Base-by-base conservation (phyloP, 2,888 invertebrate species). In the Cerastis rubricosa region DNA sequence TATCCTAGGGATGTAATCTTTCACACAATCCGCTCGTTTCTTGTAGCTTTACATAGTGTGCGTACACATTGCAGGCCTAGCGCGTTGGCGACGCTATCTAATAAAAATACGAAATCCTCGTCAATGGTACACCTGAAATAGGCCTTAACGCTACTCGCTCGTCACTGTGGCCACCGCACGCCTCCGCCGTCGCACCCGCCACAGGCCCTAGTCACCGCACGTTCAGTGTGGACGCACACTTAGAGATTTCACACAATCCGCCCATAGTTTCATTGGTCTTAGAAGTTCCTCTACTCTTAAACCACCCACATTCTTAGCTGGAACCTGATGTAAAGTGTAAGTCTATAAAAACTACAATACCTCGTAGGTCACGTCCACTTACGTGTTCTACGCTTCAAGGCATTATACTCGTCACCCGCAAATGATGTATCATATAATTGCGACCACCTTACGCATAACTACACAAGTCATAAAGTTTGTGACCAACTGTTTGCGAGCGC, bases 381-480 rank as follows among this genome's bases (percentile, higher is more conserved):
- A 29, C 71, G 43, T n/a, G 71, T 8, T 45, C 17, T 45, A 47
- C n/a, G n/a, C 54, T 54, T 54, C 54, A 54, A 54, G n/a, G 54
- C n/a, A 54, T 12, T 54, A 1, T 35, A 43, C 61, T 71, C 29
- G n/a, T 12, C 25, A 61, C 61, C 25, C 25, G n/a, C 29, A 14
- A 54, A 29, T 45, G n/a, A 71, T 54, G 72, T 43, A 35, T 73
- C 35, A 57, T 73, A 29, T 45, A 29, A 54, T n/a, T 35, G 29
- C 51, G 29, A 17, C 17, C 17, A 17, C 40, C 40, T 43, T 22
- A 67, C 12, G n/a, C 35, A n/a, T 29, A 29, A 35, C 51, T 29
- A n/a, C 47, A 35, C 7, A 54, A 51, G 6, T 51, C 11, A 19
- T 19, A 12, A 57, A 19, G 1, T 19, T 54, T 11, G 51, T 25